These are phyloP conservation scores for Coregonus suidteri DNA, from an alignment of 2,797 vertebrate genomes.

Conservation along the genomic window DNA sequence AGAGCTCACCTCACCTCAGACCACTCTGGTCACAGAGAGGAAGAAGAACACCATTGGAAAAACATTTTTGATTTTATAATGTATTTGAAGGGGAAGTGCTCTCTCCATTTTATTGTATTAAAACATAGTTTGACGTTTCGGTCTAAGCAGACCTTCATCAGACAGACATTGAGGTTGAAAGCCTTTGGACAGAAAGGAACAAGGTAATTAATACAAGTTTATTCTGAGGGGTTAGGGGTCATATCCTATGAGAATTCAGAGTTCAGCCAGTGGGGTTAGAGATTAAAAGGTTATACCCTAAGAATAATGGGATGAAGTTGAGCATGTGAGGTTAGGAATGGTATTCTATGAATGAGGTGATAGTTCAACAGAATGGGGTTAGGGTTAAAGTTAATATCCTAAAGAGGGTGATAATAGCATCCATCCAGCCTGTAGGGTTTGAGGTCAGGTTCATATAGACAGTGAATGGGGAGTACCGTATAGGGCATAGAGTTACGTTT, in stretches of 20 bases:
- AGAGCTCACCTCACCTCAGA: background rate
- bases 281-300: background rate
- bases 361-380: background rate
- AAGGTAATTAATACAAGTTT: no score
- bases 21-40: background rate
- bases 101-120: no score
- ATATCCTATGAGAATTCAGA: no score
- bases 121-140: no score
- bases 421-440: background rate
- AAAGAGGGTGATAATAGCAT: background rate
- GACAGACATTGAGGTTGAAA: background rate
- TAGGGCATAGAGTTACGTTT: background rate
- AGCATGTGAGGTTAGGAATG: constrained; percentile 28
- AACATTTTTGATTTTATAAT: background rate
- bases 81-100: background rate
- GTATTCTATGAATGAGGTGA: constrained; percentile 23
- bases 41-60: background rate
- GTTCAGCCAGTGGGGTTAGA: no score
- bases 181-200: background rate
- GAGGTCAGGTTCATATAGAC: background rate
- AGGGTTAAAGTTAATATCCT: constrained; percentile 8
- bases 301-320: constrained; percentile 13
- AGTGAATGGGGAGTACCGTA: no score
- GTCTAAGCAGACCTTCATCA: no score
- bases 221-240: background rate